These are phyloP conservation scores for Tetragnatha montana DNA, from an alignment of 2,888 invertebrate genomes.

Conservation along the genomic window DNA sequence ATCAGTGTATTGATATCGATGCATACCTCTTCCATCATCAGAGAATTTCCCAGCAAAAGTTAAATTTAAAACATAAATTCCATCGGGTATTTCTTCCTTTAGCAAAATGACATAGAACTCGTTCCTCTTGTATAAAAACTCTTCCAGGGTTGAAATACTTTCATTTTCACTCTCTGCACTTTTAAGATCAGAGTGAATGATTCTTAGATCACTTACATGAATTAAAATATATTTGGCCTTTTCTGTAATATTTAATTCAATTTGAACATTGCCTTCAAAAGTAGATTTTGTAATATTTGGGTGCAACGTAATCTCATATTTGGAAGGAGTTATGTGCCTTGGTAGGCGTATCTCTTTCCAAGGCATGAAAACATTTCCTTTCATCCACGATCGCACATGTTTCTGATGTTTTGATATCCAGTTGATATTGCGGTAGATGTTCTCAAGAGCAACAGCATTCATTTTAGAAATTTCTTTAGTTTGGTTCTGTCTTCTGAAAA, in stretches of 20 bases:
- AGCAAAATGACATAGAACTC: conserved; percentile 77
- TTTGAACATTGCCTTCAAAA: conserved; percentile 80
- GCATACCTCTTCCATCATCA: conserved; percentile 27
- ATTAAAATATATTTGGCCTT: conserved; percentile 77
- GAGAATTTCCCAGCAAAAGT: conserved; percentile 77
- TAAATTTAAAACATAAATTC: conserved; percentile 80
- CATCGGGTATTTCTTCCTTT: conserved; percentile 73
- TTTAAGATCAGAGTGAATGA: conserved; percentile 77
- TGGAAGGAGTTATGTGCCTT: conserved; percentile 80
- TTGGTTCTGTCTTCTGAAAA: conserved; percentile 87
- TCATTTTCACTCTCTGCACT: conserved; percentile 3
- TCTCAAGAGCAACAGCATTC: conserved; percentile 85
- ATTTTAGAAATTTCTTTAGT: conserved; percentile 88
- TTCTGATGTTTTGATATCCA: conserved; percentile 83
- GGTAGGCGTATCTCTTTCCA: conserved; percentile 80
- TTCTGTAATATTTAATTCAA: conserved; percentile 74
- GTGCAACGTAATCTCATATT: conserved; percentile 83
- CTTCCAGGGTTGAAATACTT: conserved; percentile 55
- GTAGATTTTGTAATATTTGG: conserved; percentile 81
- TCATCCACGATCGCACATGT: conserved; percentile 82
- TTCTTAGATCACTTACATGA: conserved; percentile 81
- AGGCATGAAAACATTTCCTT: conserved; percentile 57
- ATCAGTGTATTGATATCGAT: conserved; percentile 44
- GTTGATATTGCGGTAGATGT: conserved; percentile 85
- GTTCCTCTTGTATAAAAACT: conserved; percentile 76